Evolutionary conservation across 2,113 vertebrate genomes (phyloP), one percentile per base, ranked within the genome.

Genomic region (Hippocampus mohnikei): DNA sequence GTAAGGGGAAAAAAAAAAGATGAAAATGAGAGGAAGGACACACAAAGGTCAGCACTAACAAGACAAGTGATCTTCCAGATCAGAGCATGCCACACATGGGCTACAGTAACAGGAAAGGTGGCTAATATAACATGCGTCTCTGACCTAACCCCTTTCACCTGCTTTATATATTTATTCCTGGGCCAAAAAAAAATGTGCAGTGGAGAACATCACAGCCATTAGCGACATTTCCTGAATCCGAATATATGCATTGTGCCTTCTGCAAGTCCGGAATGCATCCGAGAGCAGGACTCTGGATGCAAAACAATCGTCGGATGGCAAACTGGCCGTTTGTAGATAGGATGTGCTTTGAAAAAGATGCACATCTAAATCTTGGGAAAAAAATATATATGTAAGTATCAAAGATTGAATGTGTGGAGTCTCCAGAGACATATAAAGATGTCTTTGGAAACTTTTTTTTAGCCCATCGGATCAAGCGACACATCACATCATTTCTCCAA

Each of bases 401-500:
- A 5, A 5, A 5, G 29, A 33, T 33, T 33, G 29, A 33, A 33
- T 5, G 4, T 33, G 0, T 33, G 29, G 29, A 5, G 5, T 33
- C 29, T 33, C 29, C 29, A 33, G 29, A 33, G 29, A 33, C 29
- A 33, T 33, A 5, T 33, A 33, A 33, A 33, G 29, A 33, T 33
- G 29, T 33, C 29, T 33, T 33, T 33, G 29, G 29, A 5, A 27
- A 16, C 56, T 15, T 59, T 59, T 27, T 16, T 59, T 27, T 16
- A 29, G 56, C 56, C 25, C 16, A 2, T 29, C 33, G 29, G 27
- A 60, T 33, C 58, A 18, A 33, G 27, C 27, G 8, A 60, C 58
- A 33, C 16, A 60, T 60, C 8, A 64, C 63, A 66, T 81, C 67
- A 77, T 79, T 83, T 80, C 63, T 73, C 50, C 21, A 8, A 23